These are phyloP conservation scores for Spea hammondii DNA, from an alignment of 2,797 vertebrate species.

Conservation along the genomic window DNA sequence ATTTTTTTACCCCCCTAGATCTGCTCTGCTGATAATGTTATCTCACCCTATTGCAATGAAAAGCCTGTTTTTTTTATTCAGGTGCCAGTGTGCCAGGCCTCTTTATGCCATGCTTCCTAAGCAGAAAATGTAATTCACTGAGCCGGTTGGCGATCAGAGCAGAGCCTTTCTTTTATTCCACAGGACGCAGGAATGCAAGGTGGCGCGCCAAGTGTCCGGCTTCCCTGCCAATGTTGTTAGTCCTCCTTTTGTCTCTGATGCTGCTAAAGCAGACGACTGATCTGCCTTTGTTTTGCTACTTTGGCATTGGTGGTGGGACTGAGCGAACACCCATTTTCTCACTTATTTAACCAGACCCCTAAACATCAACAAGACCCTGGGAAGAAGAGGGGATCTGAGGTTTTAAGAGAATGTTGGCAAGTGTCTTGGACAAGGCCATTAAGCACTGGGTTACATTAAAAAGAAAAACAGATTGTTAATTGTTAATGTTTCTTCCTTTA, in stretches of 20 bases:
- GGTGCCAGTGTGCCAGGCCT: constrained; percentile 12
- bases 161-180: constrained; percentile 39
- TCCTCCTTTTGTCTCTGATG: constrained; percentile 29
- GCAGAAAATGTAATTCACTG: constrained; percentile 48
- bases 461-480: no score
- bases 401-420: no score
- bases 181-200: constrained; percentile 35
- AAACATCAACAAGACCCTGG: constrained; percentile 17
- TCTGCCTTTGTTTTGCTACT: constrained; percentile 27
- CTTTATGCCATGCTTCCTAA: constrained; percentile 35
- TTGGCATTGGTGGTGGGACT: constrained; percentile 37
- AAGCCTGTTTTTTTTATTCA: constrained; percentile 4
- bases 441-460: no score
- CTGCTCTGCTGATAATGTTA: constrained; percentile 16
- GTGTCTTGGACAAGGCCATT: no score
- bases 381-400: background rate
- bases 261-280: constrained; percentile 34
- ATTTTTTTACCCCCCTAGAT: background rate
- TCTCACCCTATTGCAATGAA: constrained; percentile 13
- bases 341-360: constrained; percentile 28
- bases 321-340: constrained; percentile 19
- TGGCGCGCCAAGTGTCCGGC: constrained; percentile 44
- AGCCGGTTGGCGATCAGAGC: constrained; percentile 19
- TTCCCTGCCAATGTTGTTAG: constrained; percentile 29
- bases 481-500: no score